A percentile compares a stretch with the other conserved stretches of the same genome.
These are phyloP conservation scores for Bagarius yarrelli DNA, from an alignment of 2,113 vertebrate genomes.

Conservation along the genomic window DNA sequence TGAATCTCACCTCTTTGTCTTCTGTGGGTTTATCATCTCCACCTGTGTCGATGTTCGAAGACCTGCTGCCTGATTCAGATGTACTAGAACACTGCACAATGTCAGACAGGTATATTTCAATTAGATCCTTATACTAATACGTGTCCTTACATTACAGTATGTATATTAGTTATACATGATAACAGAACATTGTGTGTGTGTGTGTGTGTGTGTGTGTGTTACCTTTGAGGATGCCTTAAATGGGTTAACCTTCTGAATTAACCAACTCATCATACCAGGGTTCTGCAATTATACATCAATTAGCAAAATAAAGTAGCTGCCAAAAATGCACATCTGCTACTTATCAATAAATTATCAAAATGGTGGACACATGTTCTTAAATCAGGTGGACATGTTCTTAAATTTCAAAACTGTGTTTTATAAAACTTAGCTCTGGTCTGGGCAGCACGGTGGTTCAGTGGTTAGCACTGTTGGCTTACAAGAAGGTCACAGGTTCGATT, in stretches of 20 bases:
- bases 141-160: too few relatives aligned
- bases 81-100: neutral
- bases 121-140: neutral
- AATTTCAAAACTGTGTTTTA: too few relatives aligned
- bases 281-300: constrained; percentile 42
- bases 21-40: neutral
- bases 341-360: neutral
- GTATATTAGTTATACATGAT: neutral
- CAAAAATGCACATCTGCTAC: neutral
- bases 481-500: too few relatives aligned
- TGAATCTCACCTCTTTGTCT: constrained; percentile 48
- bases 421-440: too few relatives aligned
- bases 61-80: constrained; percentile 10
- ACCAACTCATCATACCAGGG: constrained; percentile 48
- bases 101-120: neutral
- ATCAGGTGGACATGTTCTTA: too few relatives aligned
- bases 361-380: too few relatives aligned
- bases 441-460: too few relatives aligned
- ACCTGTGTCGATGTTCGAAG: constrained; percentile 23
- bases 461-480: too few relatives aligned
- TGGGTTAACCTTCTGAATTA: constrained; percentile 63
- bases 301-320: constrained; percentile 16
- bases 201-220: neutral
- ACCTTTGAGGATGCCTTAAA: constrained; percentile 64
- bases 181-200: neutral